phyloP scores from a whole-genome alignment of 2,113 vertebrate genomes.

The Motacilla tschutschensis region DNA sequence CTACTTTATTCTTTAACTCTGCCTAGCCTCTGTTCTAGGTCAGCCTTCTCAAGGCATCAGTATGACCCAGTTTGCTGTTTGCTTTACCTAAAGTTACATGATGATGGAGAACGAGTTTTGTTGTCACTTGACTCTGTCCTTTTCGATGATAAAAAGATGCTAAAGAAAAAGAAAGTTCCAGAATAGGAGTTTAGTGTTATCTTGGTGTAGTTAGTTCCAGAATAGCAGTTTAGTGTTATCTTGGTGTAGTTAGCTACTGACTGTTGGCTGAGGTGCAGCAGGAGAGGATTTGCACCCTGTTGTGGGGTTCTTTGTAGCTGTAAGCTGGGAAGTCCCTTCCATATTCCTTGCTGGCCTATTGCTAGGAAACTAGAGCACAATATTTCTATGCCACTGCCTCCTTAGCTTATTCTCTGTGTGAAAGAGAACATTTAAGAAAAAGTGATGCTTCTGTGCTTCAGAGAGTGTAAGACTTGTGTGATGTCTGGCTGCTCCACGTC shows the following conservation, averaged over 20 bases:
- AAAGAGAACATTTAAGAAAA: not conserved
- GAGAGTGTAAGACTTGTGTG: not conserved
- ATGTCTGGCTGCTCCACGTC: not conserved
- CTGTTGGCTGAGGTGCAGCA: not conserved
- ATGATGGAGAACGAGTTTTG: not conserved
- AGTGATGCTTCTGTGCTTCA: not conserved
- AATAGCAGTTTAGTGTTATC: not conserved
- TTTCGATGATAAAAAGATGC: not conserved
- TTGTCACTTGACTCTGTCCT: not conserved
- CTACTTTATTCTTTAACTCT: not conserved
- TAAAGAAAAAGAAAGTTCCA: not conserved
- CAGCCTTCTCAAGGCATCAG: not conserved
- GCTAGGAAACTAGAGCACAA: not conserved
- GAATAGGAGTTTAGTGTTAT: not conserved
- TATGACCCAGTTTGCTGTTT: not conserved
- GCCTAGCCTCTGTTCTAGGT: rapidly evolving
- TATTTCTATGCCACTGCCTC: not conserved
- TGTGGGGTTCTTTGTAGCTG: not conserved
- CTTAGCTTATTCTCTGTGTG: not conserved
- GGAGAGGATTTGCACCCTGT: not conserved
- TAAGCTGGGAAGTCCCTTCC: not conserved
- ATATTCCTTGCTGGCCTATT: not conserved
- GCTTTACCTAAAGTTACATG: not conserved
- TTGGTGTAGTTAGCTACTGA: not conserved
- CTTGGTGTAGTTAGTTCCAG: not conserved